phyloP scores from a whole-genome alignment of 2,797 vertebrate genomes.

The Coilia nasus region DNA sequence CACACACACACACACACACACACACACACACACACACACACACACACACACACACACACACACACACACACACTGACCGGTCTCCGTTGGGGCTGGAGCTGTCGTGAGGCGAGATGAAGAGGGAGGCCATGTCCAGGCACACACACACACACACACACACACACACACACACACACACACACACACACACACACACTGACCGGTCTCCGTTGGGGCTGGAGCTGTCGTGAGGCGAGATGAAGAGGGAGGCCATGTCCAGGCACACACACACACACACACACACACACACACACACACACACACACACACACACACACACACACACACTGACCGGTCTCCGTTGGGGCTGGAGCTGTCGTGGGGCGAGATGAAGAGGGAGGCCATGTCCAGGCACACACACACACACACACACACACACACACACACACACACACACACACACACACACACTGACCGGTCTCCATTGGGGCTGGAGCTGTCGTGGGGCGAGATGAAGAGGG shows the following conservation, averaged over 20 bases:
- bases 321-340: slow-evolving; percentile 68
- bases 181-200: slow-evolving; percentile 53
- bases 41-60: neutral
- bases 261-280: no score
- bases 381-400: slow-evolving; percentile 5
- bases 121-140: slow-evolving; percentile 34
- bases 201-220: slow-evolving; percentile 70
- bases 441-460: slow-evolving; percentile 66
- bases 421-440: neutral
- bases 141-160: no score
- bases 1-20: no score
- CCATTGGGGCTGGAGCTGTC: slow-evolving; percentile 69
- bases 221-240: slow-evolving; percentile 69
- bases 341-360: slow-evolving; percentile 68
- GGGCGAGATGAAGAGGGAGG: slow-evolving; percentile 66
- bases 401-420: neutral
- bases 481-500: slow-evolving; percentile 66
- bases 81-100: slow-evolving; percentile 66
- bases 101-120: slow-evolving; percentile 72
- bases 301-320: neutral
- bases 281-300: neutral
- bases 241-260: slow-evolving; percentile 64
- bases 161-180: neutral
- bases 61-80: slow-evolving; percentile 63
- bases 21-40: no score